Evolutionary conservation across 2,888 invertebrate genomes (phyloP).

Genomic region (Diadegma fenestrale): DNA sequence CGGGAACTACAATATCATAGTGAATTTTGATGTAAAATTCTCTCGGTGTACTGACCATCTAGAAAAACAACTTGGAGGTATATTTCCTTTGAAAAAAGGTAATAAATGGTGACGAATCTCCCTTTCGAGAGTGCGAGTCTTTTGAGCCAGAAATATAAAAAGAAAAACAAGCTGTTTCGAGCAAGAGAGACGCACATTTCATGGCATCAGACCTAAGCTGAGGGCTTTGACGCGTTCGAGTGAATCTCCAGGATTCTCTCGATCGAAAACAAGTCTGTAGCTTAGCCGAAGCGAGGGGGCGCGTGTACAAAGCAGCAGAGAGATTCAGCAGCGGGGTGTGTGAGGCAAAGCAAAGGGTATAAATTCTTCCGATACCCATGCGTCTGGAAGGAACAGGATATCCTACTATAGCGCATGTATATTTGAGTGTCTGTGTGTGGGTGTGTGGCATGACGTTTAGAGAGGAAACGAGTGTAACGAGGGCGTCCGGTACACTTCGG

Average conservation of each 20-base stretch:
- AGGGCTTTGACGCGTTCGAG: conserved; percentile 40
- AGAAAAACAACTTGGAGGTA: no score
- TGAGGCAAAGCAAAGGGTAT: conserved; percentile 49
- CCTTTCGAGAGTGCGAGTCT: neutral
- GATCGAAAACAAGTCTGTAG: conserved; percentile 44
- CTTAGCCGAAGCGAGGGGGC: conserved; percentile 24
- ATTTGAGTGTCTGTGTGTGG: neutral
- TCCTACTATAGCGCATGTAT: conserved; percentile 34
- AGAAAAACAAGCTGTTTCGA: neutral
- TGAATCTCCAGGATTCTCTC: conserved; percentile 28
- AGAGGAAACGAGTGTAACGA: conserved; percentile 67
- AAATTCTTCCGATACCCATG: conserved; percentile 58
- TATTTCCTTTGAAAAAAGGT: no score
- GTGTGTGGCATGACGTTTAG: conserved; percentile 26
- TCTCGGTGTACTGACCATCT: no score
- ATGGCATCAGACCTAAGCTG: conserved; percentile 33
- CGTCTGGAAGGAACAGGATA: conserved; percentile 58
- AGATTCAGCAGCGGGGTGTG: conserved; percentile 33
- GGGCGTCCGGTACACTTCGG: conserved; percentile 59
- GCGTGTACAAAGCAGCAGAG: conserved; percentile 46
- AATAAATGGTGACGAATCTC: neutral
- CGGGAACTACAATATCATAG: no score
- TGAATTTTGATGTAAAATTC: no score
- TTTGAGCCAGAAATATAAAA: neutral
- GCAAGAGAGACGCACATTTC: conserved; percentile 13